Conservation (phyloP, 1,140 invertebrate genomes). For the Thrips palmi region DNA sequence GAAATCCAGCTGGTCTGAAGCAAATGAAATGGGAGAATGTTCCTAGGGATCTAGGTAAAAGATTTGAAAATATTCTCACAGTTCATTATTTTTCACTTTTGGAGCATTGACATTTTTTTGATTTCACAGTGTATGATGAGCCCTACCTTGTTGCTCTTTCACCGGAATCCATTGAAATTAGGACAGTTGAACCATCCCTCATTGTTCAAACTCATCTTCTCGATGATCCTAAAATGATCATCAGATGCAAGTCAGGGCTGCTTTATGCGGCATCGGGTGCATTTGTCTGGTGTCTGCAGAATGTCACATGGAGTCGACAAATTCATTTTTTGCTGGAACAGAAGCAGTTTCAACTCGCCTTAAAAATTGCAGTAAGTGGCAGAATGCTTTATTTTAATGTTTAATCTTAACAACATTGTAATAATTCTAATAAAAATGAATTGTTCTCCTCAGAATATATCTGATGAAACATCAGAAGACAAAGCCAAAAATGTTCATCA, state of each 20-base stretch:
- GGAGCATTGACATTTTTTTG: neutral
- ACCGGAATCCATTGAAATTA: conserved; percentile 60
- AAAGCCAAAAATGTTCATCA: conserved; percentile 63
- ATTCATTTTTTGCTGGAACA: conserved; percentile 61
- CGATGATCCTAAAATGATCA: conserved; percentile 40
- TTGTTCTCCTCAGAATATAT: conserved; percentile 48
- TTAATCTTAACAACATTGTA: neutral
- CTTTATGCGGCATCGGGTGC: conserved; percentile 73
- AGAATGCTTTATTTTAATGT: conserved; percentile 8
- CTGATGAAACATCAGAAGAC: conserved; percentile 60
- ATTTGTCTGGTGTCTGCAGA: conserved; percentile 69
- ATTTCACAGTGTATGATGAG: conserved; percentile 63
- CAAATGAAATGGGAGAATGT: conserved; percentile 68
- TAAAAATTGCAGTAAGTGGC: conserved; percentile 67
- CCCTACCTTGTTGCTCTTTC: conserved; percentile 76
- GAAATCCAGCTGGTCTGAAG: conserved; percentile 44
- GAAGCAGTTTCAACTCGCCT: conserved; percentile 87
- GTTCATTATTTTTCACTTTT: conserved; percentile 4
- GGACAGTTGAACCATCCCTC: conserved; percentile 45
- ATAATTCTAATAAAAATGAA: conserved; percentile 8
- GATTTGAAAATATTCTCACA: conserved; percentile 2
- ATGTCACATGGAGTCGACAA: conserved; percentile 61
- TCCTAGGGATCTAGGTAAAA: conserved; percentile 47
- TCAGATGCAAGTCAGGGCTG: conserved; percentile 47
- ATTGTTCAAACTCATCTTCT: conserved; percentile 62